Conservation (phyloP, 2,888 invertebrate genomes). For the Neocrepidodera transversa region DNA sequence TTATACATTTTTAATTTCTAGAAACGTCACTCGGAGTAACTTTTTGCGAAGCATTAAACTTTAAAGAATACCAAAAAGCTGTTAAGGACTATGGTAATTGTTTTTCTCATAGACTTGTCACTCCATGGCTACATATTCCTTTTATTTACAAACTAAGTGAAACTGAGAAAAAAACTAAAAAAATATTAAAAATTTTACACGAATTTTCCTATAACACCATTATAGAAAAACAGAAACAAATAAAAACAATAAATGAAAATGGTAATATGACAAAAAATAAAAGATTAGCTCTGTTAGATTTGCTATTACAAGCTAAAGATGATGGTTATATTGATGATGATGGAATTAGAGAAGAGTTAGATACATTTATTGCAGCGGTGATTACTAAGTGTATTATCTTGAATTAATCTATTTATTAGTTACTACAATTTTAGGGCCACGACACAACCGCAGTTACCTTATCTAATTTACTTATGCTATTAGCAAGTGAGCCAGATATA, state of each 20-base stretch:
- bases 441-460: constrained; percentile 66
- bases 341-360: constrained; percentile 68
- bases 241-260: background rate
- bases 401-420: no score
- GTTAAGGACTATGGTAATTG: constrained; percentile 27
- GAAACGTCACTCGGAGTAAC: constrained; percentile 26
- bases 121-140: constrained; percentile 32
- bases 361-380: constrained; percentile 68
- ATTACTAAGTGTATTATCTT: no score
- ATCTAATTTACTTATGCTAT: constrained; percentile 41
- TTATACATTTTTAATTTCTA: background rate
- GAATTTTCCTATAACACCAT: constrained; percentile 33
- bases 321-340: constrained; percentile 62
- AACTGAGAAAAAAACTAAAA: constrained; percentile 11
- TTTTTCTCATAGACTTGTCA: constrained; percentile 21
- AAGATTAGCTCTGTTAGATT: constrained; percentile 65
- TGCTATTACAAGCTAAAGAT: constrained; percentile 62
- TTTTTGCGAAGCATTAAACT: constrained; percentile 1
- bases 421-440: constrained; percentile 67
- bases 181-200: constrained; percentile 25
- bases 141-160: constrained; percentile 10
- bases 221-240: constrained; percentile 24
- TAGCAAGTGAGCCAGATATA: constrained; percentile 57
- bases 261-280: constrained; percentile 1
- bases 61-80: constrained; percentile 31